A percentile compares a stretch with the other conserved stretches of the same genome.
Evolutionary conservation across 92 coral and sea anemone genomes (phyloP).

Genomic region (Parazoanthus darwini): DNA sequence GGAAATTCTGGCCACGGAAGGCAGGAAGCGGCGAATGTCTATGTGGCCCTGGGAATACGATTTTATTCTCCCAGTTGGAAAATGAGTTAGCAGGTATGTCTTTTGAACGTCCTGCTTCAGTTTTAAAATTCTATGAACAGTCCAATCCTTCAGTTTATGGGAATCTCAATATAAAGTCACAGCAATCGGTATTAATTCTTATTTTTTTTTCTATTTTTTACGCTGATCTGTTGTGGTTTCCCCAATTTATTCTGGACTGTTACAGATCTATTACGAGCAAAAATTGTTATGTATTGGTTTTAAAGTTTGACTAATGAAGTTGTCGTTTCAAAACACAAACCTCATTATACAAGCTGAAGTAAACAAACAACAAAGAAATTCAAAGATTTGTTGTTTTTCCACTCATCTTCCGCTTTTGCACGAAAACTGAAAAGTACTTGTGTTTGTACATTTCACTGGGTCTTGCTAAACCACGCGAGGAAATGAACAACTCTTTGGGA

Average conservation of each 20-base stretch:
- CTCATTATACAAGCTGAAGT: not conserved
- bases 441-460: not conserved
- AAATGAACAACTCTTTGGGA: not conserved
- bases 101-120: not conserved
- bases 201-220: too few species aligned
- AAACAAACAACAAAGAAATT: not conserved
- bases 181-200: too few species aligned
- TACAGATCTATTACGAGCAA: not conserved
- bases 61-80: slow-evolving; percentile 72
- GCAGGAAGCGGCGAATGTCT: slow-evolving; percentile 80
- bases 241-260: too few species aligned
- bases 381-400: not conserved
- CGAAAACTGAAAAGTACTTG: not conserved
- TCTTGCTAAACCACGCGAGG: not conserved
- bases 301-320: too few species aligned
- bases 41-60: slow-evolving; percentile 99
- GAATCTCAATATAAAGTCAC: too few species aligned
- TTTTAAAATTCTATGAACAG: not conserved
- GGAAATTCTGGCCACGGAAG: slow-evolving; percentile 73
- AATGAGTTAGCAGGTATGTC: slow-evolving; percentile 18
- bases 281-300: not conserved
- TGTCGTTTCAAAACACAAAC: not conserved
- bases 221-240: too few species aligned
- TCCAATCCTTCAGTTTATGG: too few species aligned
- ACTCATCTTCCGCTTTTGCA: not conserved